These are phyloP conservation scores for Neotoxoptera formosana DNA, from an alignment of 1,140 invertebrate genomes.

Conservation along the genomic window DNA sequence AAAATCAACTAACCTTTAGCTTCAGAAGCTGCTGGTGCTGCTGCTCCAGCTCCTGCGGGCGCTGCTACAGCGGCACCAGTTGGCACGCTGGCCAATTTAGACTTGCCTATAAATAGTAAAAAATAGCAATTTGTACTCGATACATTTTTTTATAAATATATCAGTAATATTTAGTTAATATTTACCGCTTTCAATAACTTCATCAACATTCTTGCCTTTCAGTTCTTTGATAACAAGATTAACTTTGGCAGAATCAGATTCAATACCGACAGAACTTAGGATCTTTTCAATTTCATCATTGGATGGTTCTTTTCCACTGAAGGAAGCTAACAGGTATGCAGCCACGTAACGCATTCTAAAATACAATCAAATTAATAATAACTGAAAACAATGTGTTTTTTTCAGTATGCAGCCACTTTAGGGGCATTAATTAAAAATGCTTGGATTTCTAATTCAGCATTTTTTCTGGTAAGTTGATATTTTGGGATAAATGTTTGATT, in stretches of 20 bases:
- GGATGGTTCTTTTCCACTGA: conserved; percentile 86
- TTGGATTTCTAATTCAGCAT: no score
- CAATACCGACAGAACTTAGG: conserved; percentile 93
- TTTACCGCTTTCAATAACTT: conserved; percentile 85
- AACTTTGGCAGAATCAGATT: conserved; percentile 84
- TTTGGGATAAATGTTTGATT: no score
- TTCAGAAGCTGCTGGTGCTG: conserved; percentile 55
- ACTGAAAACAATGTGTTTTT: not conserved
- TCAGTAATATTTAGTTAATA: conserved; percentile 63
- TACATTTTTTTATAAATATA: not conserved
- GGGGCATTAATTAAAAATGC: no score
- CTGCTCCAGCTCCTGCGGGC: not conserved
- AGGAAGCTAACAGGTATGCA: conserved; percentile 92
- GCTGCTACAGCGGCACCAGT: conserved; percentile 45
- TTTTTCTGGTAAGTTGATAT: no score
- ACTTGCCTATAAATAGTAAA: conserved; percentile 69
- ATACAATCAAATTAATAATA: conserved; percentile 8
- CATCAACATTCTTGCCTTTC: conserved; percentile 88
- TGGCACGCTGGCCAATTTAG: conserved; percentile 82
- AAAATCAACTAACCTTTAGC: conserved; percentile 43
- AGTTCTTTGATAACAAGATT: conserved; percentile 87
- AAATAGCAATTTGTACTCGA: no score
- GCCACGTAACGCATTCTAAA: conserved; percentile 99
- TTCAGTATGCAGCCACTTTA: no score
- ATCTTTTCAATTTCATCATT: conserved; percentile 92